These are phyloP conservation scores for Gopherus evgoodei DNA, from an alignment of 2,113 vertebrate species.

Conservation along the genomic window DNA sequence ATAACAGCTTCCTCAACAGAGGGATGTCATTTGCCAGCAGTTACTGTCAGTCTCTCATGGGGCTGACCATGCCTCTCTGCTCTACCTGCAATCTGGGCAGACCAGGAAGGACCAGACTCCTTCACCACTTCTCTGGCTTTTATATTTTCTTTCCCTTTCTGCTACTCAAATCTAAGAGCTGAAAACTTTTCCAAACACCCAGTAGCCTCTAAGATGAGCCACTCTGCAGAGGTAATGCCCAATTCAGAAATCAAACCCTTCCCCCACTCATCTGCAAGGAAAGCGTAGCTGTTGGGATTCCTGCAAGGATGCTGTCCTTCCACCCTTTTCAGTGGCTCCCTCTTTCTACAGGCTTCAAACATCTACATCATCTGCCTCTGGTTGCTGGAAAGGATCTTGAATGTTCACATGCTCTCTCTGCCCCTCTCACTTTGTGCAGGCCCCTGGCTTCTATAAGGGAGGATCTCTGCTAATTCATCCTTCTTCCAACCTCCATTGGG, in stretches of 20 bases:
- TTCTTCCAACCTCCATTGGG: background rate
- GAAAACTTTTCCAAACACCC: background rate
- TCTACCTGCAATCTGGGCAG: background rate
- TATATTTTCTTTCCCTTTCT: background rate
- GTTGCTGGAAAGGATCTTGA: background rate
- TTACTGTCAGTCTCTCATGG: background rate
- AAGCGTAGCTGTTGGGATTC: no score
- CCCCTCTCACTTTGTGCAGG: background rate
- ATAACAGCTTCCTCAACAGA: background rate
- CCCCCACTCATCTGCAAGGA: background rate
- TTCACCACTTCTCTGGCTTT: background rate
- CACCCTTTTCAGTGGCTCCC: background rate
- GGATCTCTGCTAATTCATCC: background rate
- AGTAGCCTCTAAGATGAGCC: background rate
- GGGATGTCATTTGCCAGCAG: background rate
- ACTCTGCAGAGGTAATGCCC: background rate
- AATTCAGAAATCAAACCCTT: background rate
- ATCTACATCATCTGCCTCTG: background rate
- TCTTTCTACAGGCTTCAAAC: background rate
- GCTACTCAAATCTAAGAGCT: background rate
- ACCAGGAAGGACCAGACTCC: background rate
- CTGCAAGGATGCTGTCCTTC: no score
- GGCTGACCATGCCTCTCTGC: no score
- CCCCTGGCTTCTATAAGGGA: background rate
- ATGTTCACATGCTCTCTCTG: background rate